These are phyloP conservation scores for Coenobita brevimanus DNA, from an alignment of 1,140 invertebrate genomes.

Conservation along the genomic window DNA sequence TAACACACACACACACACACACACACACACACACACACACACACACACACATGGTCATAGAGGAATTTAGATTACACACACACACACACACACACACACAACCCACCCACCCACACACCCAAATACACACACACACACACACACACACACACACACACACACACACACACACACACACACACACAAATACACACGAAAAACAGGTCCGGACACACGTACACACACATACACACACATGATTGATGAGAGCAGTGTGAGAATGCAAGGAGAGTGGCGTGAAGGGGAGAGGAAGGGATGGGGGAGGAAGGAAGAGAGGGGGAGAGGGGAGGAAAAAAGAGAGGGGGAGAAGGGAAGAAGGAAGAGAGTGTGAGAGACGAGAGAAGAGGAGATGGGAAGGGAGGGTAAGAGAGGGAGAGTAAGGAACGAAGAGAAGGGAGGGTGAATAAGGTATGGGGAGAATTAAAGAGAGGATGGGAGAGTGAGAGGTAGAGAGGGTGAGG, in stretches of 20 bases:
- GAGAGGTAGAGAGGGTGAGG: background rate
- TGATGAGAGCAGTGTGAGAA: too few relatives aligned
- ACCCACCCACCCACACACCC: too few relatives aligned
- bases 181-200: conserved; percentile 17
- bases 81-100: too few relatives aligned
- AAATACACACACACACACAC: background rate
- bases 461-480: background rate
- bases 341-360: too few relatives aligned
- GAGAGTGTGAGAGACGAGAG: background rate
- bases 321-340: background rate
- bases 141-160: conserved; percentile 8
- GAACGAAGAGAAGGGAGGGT: background rate
- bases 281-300: background rate
- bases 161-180: conserved; percentile 19
- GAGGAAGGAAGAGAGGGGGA: background rate
- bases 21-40: background rate
- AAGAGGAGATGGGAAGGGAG: background rate
- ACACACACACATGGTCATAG: background rate
- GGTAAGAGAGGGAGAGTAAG: conserved; percentile 11
- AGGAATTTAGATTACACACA: too few relatives aligned
- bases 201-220: too few relatives aligned
- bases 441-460: too few relatives aligned
- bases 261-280: too few relatives aligned
- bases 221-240: too few relatives aligned
- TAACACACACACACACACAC: too few relatives aligned